A percentile compares a stretch with the other conserved stretches of the same genome.
These are phyloP conservation scores for Andrena hattorfiana DNA, from an alignment of 2,888 invertebrate species.

Conservation along the genomic window DNA sequence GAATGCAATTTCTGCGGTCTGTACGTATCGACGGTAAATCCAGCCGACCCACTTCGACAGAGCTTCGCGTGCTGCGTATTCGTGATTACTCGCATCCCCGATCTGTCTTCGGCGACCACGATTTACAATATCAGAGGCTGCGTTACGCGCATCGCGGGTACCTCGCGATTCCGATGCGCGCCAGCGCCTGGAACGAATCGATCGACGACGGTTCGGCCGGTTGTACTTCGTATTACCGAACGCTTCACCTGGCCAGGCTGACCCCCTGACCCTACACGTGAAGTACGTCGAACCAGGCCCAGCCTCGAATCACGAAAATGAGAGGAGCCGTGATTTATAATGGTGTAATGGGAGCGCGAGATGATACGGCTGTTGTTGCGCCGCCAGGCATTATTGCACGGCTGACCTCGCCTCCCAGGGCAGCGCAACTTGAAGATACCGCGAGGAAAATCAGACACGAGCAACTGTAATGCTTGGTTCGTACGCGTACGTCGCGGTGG, in stretches of 20 bases:
- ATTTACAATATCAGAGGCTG: constrained; percentile 21
- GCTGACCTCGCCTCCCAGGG: constrained; percentile 75
- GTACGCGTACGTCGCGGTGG: constrained; percentile 1
- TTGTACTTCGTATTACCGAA: constrained; percentile 55
- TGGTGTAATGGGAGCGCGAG: constrained; percentile 80
- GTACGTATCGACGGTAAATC: constrained; percentile 39
- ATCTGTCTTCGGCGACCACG: constrained; percentile 2
- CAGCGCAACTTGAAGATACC: constrained; percentile 35
- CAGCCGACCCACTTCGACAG: constrained; percentile 36
- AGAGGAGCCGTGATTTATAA: constrained; percentile 81
- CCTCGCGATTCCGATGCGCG: neutral
- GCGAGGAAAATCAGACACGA: constrained; percentile 71
- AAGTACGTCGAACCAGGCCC: constrained; percentile 58
- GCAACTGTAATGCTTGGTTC: constrained; percentile 11
- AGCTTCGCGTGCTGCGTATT: constrained; percentile 37
- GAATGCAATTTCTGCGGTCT: constrained; percentile 25
- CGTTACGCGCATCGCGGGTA: constrained; percentile 3
- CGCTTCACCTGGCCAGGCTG: constrained; percentile 67
- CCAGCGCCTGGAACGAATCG: constrained; percentile 41
- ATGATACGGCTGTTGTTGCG: constrained; percentile 78
- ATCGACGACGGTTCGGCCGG: constrained; percentile 3
- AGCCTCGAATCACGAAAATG: constrained; percentile 72
- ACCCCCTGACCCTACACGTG: constrained; percentile 77
- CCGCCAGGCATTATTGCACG: constrained; percentile 75
- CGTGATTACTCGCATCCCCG: constrained; percentile 38